Conservation (phyloP, 2,888 invertebrate species). For the Metalampra italica region DNA sequence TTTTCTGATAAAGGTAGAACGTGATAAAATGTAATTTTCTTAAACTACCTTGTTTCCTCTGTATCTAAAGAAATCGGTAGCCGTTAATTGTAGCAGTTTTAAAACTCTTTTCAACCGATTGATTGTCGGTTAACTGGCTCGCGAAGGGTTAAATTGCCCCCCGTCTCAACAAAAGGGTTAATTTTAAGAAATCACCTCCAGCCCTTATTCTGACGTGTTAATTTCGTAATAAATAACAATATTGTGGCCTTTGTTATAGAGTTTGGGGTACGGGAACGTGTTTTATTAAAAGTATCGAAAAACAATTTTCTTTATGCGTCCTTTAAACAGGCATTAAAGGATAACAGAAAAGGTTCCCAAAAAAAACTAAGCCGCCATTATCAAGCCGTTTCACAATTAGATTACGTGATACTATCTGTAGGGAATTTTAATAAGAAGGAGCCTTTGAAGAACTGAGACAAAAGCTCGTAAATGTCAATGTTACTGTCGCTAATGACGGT, state of each 20-base stretch:
- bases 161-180: slow-evolving; percentile 51
- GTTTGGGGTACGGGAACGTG: not conserved
- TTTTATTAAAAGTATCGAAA: slow-evolving; percentile 5
- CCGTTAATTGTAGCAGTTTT: slow-evolving; percentile 40
- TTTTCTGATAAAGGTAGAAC: no score
- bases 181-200: slow-evolving; percentile 46
- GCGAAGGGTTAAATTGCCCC: slow-evolving; percentile 44
- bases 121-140: slow-evolving; percentile 49
- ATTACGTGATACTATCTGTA: not conserved
- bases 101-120: slow-evolving; percentile 45
- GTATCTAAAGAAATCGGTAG: slow-evolving; percentile 29
- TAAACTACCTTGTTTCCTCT: not conserved
- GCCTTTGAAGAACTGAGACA: slow-evolving; percentile 5
- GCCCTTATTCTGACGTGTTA: slow-evolving; percentile 67
- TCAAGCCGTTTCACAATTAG: not conserved
- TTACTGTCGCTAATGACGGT: slow-evolving; percentile 25
- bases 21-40: no score
- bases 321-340: slow-evolving; percentile 3
- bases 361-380: slow-evolving; percentile 6
- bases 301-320: slow-evolving; percentile 12
- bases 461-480: slow-evolving; percentile 12
- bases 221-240: slow-evolving; percentile 55
- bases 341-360: not conserved
- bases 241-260: slow-evolving; percentile 18
- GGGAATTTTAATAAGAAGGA: not conserved